phyloP scores from a whole-genome alignment of 2,113 vertebrate genomes.

The Drymodes brunneopygia region DNA sequence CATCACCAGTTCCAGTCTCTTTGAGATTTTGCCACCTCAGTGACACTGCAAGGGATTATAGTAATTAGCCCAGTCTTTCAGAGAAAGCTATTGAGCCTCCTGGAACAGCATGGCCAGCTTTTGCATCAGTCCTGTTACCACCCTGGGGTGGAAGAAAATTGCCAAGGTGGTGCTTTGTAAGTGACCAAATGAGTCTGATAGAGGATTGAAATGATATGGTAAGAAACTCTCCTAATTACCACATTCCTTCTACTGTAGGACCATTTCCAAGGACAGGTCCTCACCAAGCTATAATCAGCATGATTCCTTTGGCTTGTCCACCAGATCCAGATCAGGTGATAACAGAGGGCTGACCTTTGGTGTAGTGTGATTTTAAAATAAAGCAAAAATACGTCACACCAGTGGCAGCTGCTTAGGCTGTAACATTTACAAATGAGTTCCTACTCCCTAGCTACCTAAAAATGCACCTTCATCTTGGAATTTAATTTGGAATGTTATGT shows the following conservation, averaged over 20 bases:
- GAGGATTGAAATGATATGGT: neutral
- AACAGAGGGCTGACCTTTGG: neutral
- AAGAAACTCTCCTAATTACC: neutral
- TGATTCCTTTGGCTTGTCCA: neutral
- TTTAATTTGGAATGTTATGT: neutral
- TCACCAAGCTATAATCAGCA: neutral
- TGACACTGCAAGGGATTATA: neutral
- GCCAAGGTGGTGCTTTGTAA: neutral
- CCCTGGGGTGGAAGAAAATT: neutral
- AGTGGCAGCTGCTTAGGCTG: neutral
- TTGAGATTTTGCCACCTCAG: neutral
- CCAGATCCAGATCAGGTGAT: neutral
- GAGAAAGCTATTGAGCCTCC: neutral
- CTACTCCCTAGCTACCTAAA: neutral
- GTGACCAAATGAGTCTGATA: neutral
- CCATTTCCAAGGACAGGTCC: neutral
- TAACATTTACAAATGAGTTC: rapidly evolving
- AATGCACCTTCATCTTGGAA: neutral
- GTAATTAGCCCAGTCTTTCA: neutral
- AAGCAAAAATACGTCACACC: neutral
- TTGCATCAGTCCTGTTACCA: neutral
- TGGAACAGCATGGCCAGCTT: neutral
- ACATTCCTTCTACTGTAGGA: neutral
- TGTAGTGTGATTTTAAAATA: neutral
- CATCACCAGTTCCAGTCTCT: neutral